These are phyloP conservation scores for Sycophila sp. DNA, from an alignment of 1,140 invertebrate genomes.

Conservation along the genomic window DNA sequence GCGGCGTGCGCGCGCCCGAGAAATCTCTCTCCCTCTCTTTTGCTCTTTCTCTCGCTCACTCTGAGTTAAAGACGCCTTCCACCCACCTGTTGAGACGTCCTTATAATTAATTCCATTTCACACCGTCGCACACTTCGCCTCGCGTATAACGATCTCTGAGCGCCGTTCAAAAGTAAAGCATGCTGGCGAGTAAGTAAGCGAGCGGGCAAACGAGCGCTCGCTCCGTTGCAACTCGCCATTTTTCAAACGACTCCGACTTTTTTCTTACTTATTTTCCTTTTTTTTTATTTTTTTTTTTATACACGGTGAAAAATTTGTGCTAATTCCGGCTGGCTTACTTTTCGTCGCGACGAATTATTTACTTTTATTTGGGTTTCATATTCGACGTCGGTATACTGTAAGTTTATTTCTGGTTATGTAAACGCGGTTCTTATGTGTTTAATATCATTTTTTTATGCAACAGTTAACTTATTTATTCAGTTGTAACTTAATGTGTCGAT, in stretches of 20 bases:
- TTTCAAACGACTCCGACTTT: neutral
- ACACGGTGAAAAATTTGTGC: too few relatives aligned
- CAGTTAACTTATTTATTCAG: too few relatives aligned
- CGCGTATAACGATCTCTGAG: conserved; percentile 24
- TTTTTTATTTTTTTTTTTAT: conserved; percentile 8
- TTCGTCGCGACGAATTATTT: too few relatives aligned
- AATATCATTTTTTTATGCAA: too few relatives aligned
- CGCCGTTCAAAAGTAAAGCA: conserved; percentile 30
- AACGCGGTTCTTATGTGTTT: too few relatives aligned
- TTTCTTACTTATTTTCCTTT: neutral
- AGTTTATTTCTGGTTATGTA: too few relatives aligned
- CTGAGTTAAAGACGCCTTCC: conserved; percentile 62
- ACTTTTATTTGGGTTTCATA: too few relatives aligned
- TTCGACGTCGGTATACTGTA: too few relatives aligned
- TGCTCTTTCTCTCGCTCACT: neutral
- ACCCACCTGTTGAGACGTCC: conserved; percentile 65
- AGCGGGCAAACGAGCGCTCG: neutral
- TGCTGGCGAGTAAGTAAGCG: conserved; percentile 20
- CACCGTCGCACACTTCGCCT: conserved; percentile 54
- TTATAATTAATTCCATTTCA: conserved; percentile 67
- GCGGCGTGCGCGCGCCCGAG: neutral
- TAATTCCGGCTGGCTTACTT: too few relatives aligned
- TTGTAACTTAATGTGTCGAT: too few relatives aligned
- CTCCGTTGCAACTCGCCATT: neutral
- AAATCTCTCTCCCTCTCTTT: conserved; percentile 14